These are phyloP conservation scores for Otolemur garnettii DNA, from an alignment of 2,113 vertebrate species.

Conservation along the genomic window DNA sequence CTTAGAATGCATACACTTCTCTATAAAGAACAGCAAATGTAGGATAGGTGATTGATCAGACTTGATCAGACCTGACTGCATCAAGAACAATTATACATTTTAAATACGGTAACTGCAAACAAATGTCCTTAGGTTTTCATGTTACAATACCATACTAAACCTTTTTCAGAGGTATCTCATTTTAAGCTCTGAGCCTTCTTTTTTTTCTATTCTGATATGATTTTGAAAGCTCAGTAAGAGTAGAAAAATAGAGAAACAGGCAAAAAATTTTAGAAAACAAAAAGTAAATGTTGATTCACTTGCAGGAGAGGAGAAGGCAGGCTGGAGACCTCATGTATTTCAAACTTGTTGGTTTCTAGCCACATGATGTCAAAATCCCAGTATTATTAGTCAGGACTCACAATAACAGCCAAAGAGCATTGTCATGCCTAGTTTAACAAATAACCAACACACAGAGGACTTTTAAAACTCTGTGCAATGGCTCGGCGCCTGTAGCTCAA, in stretches of 20 bases:
- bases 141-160: conserved; percentile 16
- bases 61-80: conserved; percentile 2
- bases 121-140: background rate
- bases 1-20: conserved; percentile 50
- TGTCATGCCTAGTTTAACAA: conserved; percentile 18
- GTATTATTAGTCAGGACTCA: background rate
- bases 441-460: background rate
- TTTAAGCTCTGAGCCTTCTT: conserved; percentile 45
- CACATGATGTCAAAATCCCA: conserved; percentile 43
- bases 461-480: conserved; percentile 13
- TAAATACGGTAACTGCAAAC: background rate
- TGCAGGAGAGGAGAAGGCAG: background rate
- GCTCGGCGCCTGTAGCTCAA: no score
- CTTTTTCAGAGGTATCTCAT: background rate
- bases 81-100: background rate
- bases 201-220: background rate
- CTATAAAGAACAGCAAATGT: conserved; percentile 14
- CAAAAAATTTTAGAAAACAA: conserved; percentile 11
- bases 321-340: background rate
- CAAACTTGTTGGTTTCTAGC: conserved; percentile 24
- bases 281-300: conserved; percentile 4
- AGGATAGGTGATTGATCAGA: conserved; percentile 49
- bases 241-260: background rate
- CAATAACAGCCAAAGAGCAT: background rate
- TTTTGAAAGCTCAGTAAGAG: conserved; percentile 21